Conservation (phyloP, 2,888 invertebrate genomes). For the Hirtodrosophila alboralis region DNA sequence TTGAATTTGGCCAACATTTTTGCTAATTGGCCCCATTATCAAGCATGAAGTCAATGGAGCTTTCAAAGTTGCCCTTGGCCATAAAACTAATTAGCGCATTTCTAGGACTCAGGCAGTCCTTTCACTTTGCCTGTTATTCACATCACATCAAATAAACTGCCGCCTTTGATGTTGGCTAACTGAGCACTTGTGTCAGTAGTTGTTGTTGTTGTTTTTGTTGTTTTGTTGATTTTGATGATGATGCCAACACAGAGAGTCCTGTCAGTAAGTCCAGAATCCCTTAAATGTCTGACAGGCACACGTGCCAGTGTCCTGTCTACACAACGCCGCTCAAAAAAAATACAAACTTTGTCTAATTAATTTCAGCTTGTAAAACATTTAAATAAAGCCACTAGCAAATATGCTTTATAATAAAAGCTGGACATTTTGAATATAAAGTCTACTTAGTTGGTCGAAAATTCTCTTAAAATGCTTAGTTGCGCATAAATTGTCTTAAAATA, state of each 20-base stretch:
- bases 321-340: slow-evolving; percentile 9
- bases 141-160: slow-evolving; percentile 9
- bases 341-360: slow-evolving; percentile 48
- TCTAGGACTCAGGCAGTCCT: slow-evolving; percentile 22
- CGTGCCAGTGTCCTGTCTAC: neutral
- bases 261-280: slow-evolving; percentile 6
- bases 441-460: neutral
- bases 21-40: slow-evolving; percentile 50
- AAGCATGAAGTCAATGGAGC: slow-evolving; percentile 6
- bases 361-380: slow-evolving; percentile 31
- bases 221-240: too few relatives aligned
- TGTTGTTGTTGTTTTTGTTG: too few relatives aligned
- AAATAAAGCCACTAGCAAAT: slow-evolving; percentile 4
- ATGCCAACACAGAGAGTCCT: too few relatives aligned
- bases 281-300: slow-evolving; percentile 24
- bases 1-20: slow-evolving; percentile 5
- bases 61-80: slow-evolving; percentile 18
- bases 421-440: neutral
- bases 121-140: neutral
- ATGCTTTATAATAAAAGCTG: slow-evolving; percentile 2
- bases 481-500: slow-evolving; percentile 1
- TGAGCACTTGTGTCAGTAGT: slow-evolving; percentile 28
- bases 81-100: slow-evolving; percentile 57
- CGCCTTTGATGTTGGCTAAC: slow-evolving; percentile 47
- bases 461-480: too few relatives aligned